Base-by-base conservation (phyloP, 2,888 invertebrate species). In the Periphyllus acericola region DNA sequence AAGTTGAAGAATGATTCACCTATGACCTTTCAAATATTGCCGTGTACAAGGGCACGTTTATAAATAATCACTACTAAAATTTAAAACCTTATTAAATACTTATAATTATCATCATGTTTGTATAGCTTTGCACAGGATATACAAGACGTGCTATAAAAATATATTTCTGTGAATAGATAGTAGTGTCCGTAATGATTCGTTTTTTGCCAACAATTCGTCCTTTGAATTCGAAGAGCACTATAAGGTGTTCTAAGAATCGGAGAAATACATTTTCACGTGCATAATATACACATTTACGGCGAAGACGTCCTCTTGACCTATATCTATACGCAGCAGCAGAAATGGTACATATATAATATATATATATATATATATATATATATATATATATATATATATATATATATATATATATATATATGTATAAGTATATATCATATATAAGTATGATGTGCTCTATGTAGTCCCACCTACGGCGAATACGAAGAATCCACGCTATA, bases 241-340 rank as follows among this genome's bases (percentile, higher is more conserved):
- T 60, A 40, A 36, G 36, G 5, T 9, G 17, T 72, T 60, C 60
- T 60, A 40, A 66, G 75, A 84, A 84, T 32, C 14, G 2, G 14
- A 40, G 11, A 84, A 75, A 84, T 66, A 17, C 0, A 11, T 40
- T 76, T 75, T 29, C 14, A 25, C 11, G 71, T 32, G 11, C 2
- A 32, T 66, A 66, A 46, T 46, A 60, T 25, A 25, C 9, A 17
- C 52, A 21, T 21, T 55, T 60, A 29, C 29, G 2, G 14, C 1
- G 1, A 71, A 68, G 17, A 29, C 71, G 9, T 32, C 40, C 32
- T 29, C 17, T 29, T 60, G 83, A 83, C 83, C 83, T 60, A 84
- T 84, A 83, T 76, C 32, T 25, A 6, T 21, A 21, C 60, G 25
- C 25, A 6, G 60, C 5, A 46, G 21, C 40, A 66, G 25, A 32